Evolutionary conservation across 2,888 invertebrate species (phyloP), one percentile per base, ranked within the genome.

Genomic region (Strigamia maritima): DNA sequence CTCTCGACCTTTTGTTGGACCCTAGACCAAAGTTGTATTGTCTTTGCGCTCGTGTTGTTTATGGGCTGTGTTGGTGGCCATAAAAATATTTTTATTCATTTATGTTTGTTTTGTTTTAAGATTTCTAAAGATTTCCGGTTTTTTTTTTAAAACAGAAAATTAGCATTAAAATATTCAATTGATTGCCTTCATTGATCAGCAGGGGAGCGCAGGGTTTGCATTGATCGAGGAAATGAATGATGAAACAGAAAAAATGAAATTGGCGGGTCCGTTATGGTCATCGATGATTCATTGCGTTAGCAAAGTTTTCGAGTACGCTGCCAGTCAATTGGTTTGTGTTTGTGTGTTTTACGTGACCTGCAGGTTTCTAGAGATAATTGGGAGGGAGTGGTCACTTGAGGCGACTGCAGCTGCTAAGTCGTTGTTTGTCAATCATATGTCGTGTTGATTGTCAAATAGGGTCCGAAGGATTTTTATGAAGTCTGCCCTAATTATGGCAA

Each of bases 401-500:
- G 24, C n/a, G 16, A 26, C 26, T 70, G 70, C 70, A 70, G 70
- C 70, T 70, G 70, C 70, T 70, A 70, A 70, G 70, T 70, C 70
- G 70, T 70, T 70, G 70, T 70, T 70, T 70, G 70, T 70, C 70
- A 70, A 70, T 70, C 70, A 70, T 70, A 70, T 70, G 70, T 70
- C 70, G 70, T 70, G 70, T 70, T 70, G 70, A 28, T 70, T 70
- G 70, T 70, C 70, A 70, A 70, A 70, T 70, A 70, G 26, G 70
- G 70, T 70, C 70, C 70, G 70, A 70, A 28, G 70, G 70, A 70
- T 70, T 70, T 70, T 70, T 70, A 70, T 70, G 70, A 70, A 70
- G 70, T 70, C 70, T 70, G 70, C 70, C 70, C 28, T 70, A 70
- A 70, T 70, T 70, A 70, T 28, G 70, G 70, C 70, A 70, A 70